These are phyloP conservation scores for Hydriomena furcata DNA, from an alignment of 2,888 invertebrate genomes.

Conservation along the genomic window DNA sequence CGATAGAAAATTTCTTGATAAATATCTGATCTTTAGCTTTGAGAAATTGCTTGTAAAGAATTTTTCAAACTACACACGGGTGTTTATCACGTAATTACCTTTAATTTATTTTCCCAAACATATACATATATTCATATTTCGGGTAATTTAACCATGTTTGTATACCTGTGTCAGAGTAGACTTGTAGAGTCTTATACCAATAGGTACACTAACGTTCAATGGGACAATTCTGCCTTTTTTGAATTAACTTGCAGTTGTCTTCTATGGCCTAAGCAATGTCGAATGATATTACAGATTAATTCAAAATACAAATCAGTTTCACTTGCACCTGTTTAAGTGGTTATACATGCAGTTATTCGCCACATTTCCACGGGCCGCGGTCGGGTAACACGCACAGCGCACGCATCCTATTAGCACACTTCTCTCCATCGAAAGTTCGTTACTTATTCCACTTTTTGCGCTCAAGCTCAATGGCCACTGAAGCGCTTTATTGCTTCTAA, in stretches of 20 bases:
- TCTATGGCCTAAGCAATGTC: no score
- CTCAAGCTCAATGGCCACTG: constrained; percentile 28
- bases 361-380: constrained; percentile 42
- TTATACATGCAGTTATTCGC: constrained; percentile 63
- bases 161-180: no score
- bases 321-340: constrained; percentile 53
- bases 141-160: no score
- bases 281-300: constrained; percentile 3
- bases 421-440: constrained; percentile 72
- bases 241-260: no score
- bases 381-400: constrained; percentile 51
- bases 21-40: constrained; percentile 8
- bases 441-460: constrained; percentile 69
- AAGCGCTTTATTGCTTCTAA: constrained; percentile 3
- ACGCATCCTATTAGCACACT: constrained; percentile 70
- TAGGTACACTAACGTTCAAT: no score
- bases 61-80: no score
- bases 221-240: no score
- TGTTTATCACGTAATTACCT: no score
- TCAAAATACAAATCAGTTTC: constrained; percentile 55
- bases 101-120: no score
- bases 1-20: constrained; percentile 1
- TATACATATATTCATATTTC: no score
- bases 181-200: no score
- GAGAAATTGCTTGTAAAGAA: constrained; percentile 6